Percentiles rank a stretch among this genome's conserved stretches.
These are phyloP conservation scores for Sterna hirundo DNA, from an alignment of 2,113 vertebrate species.

Conservation along the genomic window DNA sequence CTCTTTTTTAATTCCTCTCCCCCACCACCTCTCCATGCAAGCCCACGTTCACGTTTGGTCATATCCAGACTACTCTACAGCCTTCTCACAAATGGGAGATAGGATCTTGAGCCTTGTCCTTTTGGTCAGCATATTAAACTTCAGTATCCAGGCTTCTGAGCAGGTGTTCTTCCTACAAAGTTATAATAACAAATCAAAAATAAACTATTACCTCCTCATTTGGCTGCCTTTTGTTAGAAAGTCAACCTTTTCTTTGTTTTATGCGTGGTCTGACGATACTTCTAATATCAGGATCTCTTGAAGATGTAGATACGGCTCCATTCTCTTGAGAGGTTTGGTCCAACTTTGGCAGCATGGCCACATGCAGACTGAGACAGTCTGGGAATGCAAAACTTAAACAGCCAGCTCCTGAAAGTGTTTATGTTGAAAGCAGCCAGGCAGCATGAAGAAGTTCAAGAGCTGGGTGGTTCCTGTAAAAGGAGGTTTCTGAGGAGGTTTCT, in stretches of 20 bases:
- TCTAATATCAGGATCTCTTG: neutral
- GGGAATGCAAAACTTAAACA: neutral
- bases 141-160: neutral
- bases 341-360: neutral
- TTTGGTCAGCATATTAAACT: neutral
- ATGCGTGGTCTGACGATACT: neutral
- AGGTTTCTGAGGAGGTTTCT: neutral
- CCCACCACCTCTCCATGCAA: fast-evolving
- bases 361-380: neutral
- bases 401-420: neutral
- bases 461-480: neutral
- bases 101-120: neutral
- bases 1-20: neutral
- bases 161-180: neutral
- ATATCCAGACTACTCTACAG: neutral
- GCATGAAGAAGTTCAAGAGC: neutral
- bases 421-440: neutral
- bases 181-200: neutral
- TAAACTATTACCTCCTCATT: neutral
- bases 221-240: neutral
- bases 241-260: neutral
- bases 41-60: neutral
- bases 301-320: neutral
- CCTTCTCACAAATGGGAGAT: neutral
- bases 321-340: neutral